These are phyloP conservation scores for Drymodes brunneopygia DNA, from an alignment of 2,113 vertebrate species.

Conservation along the genomic window DNA sequence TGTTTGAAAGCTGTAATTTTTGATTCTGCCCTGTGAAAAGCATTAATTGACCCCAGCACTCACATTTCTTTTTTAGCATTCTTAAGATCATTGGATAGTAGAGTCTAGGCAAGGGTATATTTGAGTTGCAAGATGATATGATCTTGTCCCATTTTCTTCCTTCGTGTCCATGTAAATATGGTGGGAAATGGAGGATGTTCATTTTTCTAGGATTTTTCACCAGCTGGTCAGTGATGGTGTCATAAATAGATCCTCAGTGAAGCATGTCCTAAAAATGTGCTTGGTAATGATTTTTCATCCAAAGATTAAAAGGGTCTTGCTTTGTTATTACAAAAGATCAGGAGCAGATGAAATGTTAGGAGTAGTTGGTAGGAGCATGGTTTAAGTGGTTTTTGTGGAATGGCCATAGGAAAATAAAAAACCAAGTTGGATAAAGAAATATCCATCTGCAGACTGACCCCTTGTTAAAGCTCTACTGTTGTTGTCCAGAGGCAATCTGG, in stretches of 20 bases:
- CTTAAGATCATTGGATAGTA: neutral
- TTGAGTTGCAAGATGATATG: neutral
- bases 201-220: neutral
- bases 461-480: neutral
- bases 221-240: neutral
- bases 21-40: neutral
- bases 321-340: neutral
- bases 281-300: neutral
- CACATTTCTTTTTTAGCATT: neutral
- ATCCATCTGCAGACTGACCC: neutral
- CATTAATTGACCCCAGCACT: neutral
- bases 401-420: neutral
- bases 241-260: neutral
- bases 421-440: neutral
- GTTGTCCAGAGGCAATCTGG: neutral
- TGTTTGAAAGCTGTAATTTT: neutral
- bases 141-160: neutral
- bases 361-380: neutral
- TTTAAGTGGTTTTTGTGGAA: neutral
- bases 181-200: neutral
- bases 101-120: accelerated
- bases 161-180: neutral
- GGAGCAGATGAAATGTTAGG: neutral
- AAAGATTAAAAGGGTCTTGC: neutral
- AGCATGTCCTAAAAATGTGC: neutral